These are phyloP conservation scores for Fopius arisanus DNA, from an alignment of 1,140 invertebrate genomes.

Conservation along the genomic window DNA sequence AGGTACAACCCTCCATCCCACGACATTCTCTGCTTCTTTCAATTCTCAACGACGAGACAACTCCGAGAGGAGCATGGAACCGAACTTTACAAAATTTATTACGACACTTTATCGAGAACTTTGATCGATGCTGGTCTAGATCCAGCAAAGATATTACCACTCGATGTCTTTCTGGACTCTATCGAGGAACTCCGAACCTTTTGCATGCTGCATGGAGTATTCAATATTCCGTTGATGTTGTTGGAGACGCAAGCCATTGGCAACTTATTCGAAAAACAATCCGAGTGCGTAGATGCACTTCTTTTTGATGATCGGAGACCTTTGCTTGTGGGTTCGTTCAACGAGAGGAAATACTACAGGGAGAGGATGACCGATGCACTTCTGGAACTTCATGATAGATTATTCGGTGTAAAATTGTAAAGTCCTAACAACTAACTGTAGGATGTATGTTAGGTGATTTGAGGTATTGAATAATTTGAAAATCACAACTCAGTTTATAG, in stretches of 20 bases:
- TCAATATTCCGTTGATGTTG: slow-evolving; percentile 50
- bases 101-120: slow-evolving; percentile 32
- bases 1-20: slow-evolving; percentile 67
- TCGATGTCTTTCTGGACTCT: slow-evolving; percentile 42
- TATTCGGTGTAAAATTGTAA: neutral
- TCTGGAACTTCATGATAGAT: slow-evolving; percentile 42
- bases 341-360: slow-evolving; percentile 35
- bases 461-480: no score
- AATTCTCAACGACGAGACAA: slow-evolving; percentile 46
- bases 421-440: no score
- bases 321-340: slow-evolving; percentile 40
- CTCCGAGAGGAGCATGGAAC: slow-evolving; percentile 38
- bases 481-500: no score
- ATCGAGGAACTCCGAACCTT: slow-evolving; percentile 41
- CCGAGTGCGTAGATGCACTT: slow-evolving; percentile 37
- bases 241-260: slow-evolving; percentile 38
- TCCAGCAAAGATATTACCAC: slow-evolving; percentile 37
- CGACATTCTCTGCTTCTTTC: slow-evolving; percentile 61
- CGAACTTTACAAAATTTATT: slow-evolving; percentile 43
- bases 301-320: slow-evolving; percentile 47
- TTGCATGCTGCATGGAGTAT: slow-evolving; percentile 41
- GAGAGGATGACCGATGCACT: slow-evolving; percentile 43
- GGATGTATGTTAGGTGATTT: no score
- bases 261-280: slow-evolving; percentile 44
- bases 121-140: slow-evolving; percentile 37